These are phyloP conservation scores for Metallyticus violacea DNA, from an alignment of 2,888 invertebrate genomes.

Conservation along the genomic window DNA sequence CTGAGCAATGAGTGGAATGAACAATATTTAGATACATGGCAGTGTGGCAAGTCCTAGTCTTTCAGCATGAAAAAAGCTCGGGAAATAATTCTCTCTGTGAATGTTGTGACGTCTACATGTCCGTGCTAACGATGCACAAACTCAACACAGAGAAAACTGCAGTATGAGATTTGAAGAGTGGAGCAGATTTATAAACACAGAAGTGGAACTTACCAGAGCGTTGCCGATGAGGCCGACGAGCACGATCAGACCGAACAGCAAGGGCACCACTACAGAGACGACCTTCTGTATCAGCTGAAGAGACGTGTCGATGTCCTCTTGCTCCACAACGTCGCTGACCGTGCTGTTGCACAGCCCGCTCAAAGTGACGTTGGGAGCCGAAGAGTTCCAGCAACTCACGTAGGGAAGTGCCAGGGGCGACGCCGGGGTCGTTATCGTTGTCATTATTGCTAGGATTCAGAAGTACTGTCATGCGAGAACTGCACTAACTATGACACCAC, in stretches of 20 bases:
- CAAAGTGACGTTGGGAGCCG: background rate
- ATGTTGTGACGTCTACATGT: too few species aligned
- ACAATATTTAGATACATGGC: too few species aligned
- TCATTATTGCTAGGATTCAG: too few species aligned
- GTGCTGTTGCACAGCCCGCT: background rate
- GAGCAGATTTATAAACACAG: too few species aligned
- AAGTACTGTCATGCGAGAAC: background rate
- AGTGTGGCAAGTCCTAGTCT: too few species aligned
- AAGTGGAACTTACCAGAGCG: conserved; percentile 56
- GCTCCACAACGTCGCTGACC: background rate
- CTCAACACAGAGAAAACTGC: too few species aligned
- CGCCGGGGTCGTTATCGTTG: background rate
- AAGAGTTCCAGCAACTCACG: background rate
- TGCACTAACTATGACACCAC: too few species aligned
- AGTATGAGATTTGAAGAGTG: too few species aligned
- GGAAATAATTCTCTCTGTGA: too few species aligned
- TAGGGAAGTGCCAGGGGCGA: background rate
- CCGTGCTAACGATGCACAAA: too few species aligned
- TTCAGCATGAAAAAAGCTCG: too few species aligned
- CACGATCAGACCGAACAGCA: conserved; percentile 83
- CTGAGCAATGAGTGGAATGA: too few species aligned
- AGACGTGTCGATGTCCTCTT: background rate
- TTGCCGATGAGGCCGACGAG: conserved; percentile 86
- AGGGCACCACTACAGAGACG: conserved; percentile 70
- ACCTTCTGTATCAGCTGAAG: conserved; percentile 53